These are phyloP conservation scores for Panopea generosa DNA, from an alignment of 2,888 invertebrate genomes.

Conservation along the genomic window DNA sequence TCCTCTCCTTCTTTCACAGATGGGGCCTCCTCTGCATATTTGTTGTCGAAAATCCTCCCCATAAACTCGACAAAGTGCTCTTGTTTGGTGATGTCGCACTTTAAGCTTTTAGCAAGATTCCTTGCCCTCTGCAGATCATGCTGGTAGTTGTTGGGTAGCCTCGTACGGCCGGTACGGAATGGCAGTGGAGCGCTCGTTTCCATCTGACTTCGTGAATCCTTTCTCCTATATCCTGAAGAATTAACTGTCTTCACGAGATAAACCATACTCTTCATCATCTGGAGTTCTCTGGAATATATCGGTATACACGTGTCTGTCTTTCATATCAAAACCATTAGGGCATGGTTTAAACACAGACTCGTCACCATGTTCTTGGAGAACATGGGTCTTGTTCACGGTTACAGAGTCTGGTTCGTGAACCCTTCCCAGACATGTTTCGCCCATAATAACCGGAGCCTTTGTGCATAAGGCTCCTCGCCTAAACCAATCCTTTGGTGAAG, in stretches of 20 bases:
- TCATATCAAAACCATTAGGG: slow-evolving; percentile 20
- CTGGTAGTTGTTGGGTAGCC: slow-evolving; percentile 7
- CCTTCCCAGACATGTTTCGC: slow-evolving; percentile 32
- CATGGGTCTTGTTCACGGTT: slow-evolving; percentile 28
- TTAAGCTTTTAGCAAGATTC: not conserved
- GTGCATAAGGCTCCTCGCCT: slow-evolving; percentile 45
- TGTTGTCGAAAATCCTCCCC: slow-evolving; percentile 28
- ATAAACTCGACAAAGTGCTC: slow-evolving; percentile 53
- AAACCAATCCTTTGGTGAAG: no score
- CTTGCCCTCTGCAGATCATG: slow-evolving; percentile 6
- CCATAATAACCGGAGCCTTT: slow-evolving; percentile 29
- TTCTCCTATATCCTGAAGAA: slow-evolving; percentile 2
- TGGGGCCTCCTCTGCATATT: slow-evolving; percentile 55
- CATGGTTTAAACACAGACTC: slow-evolving; percentile 26
- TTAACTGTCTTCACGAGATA: no score
- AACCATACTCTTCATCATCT: no score
- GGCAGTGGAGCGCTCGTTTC: slow-evolving; percentile 5
- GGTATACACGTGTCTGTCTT: no score
- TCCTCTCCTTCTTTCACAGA: slow-evolving; percentile 27
- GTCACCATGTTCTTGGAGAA: slow-evolving; percentile 31
- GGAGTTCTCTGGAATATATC: no score
- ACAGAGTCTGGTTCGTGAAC: slow-evolving; percentile 29
- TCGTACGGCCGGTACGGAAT: not conserved
- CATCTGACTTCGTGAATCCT: not conserved
- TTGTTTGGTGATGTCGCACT: slow-evolving; percentile 25